A percentile compares a stretch with the other conserved stretches of the same genome.
Conservation (phyloP, 2,888 invertebrate genomes). For the Agonopterix arenella region DNA sequence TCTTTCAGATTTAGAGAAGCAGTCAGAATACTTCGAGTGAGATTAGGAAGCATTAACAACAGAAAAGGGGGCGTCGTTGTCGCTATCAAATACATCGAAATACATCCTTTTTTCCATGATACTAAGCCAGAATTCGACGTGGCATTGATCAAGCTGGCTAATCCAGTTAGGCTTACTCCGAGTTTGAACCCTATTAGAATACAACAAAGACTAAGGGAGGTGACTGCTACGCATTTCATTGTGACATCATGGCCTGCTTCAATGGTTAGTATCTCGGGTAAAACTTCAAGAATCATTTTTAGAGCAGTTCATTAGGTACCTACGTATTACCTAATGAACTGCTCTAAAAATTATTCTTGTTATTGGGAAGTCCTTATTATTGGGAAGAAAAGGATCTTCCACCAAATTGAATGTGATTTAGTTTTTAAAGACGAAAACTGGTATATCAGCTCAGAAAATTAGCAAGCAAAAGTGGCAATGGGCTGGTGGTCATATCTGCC, state of each 20-base stretch:
- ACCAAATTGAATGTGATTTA: too few species aligned
- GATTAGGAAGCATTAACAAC: slow-evolving; percentile 56
- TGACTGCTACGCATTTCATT: slow-evolving; percentile 44
- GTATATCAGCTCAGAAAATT: too few species aligned
- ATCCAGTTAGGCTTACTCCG: slow-evolving; percentile 27
- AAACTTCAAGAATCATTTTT: too few species aligned
- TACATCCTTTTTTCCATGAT: slow-evolving; percentile 54
- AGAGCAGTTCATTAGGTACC: too few species aligned
- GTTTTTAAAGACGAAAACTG: too few species aligned
- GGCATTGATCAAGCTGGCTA: slow-evolving; percentile 42
- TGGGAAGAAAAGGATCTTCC: too few species aligned
- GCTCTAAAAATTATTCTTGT: too few species aligned
- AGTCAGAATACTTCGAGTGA: slow-evolving; percentile 34
- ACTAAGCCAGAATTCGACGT: slow-evolving; percentile 46
- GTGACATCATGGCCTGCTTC: slow-evolving; percentile 46
- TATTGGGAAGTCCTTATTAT: too few species aligned
- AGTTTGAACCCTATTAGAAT: slow-evolving; percentile 38
- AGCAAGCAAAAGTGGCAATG: too few species aligned
- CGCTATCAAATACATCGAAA: slow-evolving; percentile 43
- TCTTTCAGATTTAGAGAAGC: slow-evolving; percentile 37
- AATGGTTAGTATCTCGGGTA: slow-evolving; percentile 19
- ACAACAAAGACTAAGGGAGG: slow-evolving; percentile 21
- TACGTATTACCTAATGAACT: too few species aligned
- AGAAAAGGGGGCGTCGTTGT: slow-evolving; percentile 44
- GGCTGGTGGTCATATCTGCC: too few species aligned